phyloP scores from a whole-genome alignment of 2,113 vertebrate species.

The Centropus bengalensis region DNA sequence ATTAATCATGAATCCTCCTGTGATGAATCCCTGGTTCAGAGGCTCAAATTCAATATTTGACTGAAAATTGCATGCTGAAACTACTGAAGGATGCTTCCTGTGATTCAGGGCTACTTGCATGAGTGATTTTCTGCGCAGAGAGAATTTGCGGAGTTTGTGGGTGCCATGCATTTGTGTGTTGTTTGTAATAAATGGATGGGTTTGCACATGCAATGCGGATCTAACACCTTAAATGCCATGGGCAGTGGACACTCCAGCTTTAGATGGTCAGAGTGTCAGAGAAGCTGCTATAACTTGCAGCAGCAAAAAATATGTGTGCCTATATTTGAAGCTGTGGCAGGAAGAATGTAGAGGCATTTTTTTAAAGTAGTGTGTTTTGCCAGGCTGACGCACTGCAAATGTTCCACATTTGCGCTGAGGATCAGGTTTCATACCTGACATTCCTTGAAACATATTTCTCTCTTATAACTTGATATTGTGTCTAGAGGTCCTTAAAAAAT shows the following conservation, averaged over 20 bases:
- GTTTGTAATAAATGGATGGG: not conserved
- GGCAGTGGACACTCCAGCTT: not conserved
- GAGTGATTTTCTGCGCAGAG: not conserved
- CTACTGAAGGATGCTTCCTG: not conserved
- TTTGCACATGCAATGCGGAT: not conserved
- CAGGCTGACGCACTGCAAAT: not conserved
- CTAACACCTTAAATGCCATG: not conserved
- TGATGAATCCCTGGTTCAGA: not conserved
- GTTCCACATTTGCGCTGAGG: not conserved
- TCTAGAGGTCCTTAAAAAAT: not conserved
- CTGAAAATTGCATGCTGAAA: not conserved
- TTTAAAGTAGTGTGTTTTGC: not conserved
- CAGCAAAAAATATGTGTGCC: not conserved
- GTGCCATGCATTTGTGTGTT: not conserved
- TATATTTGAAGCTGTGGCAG: not conserved
- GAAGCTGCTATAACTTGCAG: not conserved
- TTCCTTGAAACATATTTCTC: not conserved
- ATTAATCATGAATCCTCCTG: not conserved
- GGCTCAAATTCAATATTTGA: not conserved
- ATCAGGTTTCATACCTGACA: not conserved
- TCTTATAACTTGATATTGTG: not conserved
- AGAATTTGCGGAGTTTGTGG: not conserved
- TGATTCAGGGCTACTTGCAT: not conserved
- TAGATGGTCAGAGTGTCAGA: not conserved
- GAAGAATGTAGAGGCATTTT: not conserved